These are phyloP conservation scores for Tribolium freemani DNA, from an alignment of 2,888 invertebrate genomes.

Conservation along the genomic window DNA sequence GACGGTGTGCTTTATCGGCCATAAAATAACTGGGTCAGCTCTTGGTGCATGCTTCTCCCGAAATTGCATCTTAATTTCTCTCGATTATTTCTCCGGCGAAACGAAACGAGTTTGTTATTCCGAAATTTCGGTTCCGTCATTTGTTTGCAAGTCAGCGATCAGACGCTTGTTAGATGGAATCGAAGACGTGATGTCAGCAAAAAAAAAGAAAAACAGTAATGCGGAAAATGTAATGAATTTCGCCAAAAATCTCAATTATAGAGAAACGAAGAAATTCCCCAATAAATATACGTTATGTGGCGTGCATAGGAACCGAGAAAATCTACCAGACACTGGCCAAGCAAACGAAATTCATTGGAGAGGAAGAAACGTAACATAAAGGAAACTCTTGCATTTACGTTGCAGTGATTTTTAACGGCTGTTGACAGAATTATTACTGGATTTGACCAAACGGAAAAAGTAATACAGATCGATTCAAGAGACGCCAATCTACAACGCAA, in stretches of 20 bases:
- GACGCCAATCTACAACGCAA: background rate
- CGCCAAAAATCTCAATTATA: conserved; percentile 10
- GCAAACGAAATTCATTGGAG: background rate
- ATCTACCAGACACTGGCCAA: conserved; percentile 1
- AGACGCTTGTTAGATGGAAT: conserved; percentile 21
- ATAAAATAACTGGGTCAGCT: background rate
- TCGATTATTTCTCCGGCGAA: background rate
- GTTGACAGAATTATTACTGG: background rate
- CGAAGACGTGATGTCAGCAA: conserved; percentile 30
- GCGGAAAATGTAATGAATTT: conserved; percentile 18
- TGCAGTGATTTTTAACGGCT: conserved; percentile 14
- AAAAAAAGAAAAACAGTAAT: conserved; percentile 13
- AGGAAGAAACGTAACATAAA: conserved; percentile 3
- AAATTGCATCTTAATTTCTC: conserved; percentile 7
- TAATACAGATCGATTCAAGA: background rate
- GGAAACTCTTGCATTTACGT: conserved; percentile 10
- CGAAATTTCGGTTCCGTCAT: conserved; percentile 14
- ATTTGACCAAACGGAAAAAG: background rate
- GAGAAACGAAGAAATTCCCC: background rate
- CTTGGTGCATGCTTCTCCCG: background rate
- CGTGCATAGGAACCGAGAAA: background rate
- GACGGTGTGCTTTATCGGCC: background rate
- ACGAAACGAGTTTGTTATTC: conserved; percentile 18
- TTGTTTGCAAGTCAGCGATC: conserved; percentile 30
- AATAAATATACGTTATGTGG: background rate